A percentile compares a stretch with the other conserved stretches of the same genome.
Conservation (phyloP, 2,113 vertebrate species). For the Gymnorhina tibicen region DNA sequence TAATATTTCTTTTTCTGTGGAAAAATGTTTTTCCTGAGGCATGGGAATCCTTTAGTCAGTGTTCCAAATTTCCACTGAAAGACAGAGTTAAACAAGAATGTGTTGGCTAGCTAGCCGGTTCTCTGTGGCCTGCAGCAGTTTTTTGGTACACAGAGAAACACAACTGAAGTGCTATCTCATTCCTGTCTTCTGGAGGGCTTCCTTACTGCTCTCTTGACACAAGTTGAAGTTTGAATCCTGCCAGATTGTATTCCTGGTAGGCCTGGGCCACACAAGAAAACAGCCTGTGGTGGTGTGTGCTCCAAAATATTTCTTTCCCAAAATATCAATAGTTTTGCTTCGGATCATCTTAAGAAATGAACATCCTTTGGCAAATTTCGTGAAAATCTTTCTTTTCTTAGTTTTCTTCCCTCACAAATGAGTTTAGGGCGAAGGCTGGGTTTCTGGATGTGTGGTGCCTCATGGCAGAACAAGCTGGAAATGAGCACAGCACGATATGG, state of each 20-base stretch:
- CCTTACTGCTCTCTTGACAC: neutral
- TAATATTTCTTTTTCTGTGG: neutral
- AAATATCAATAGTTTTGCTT: neutral
- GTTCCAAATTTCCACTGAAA: conserved; percentile 7
- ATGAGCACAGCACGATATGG: fast-evolving
- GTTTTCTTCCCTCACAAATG: neutral
- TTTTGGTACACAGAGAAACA: neutral
- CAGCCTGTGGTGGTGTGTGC: neutral
- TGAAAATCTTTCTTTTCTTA: neutral
- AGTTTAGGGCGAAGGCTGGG: neutral
- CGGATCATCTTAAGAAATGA: neutral
- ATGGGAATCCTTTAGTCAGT: conserved; percentile 2
- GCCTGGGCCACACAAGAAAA: conserved; percentile 16
- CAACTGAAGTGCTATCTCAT: neutral
- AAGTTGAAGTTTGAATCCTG: neutral
- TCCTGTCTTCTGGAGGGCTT: neutral
- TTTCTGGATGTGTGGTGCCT: neutral
- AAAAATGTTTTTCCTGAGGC: neutral
- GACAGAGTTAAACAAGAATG: neutral
- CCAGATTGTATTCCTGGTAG: neutral
- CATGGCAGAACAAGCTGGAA: neutral
- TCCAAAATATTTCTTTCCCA: neutral
- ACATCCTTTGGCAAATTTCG: neutral
- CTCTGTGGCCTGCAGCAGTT: neutral
- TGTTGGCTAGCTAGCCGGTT: neutral